Evolutionary conservation across 2,888 invertebrate species (phyloP), one percentile per base, ranked within the genome.

Genomic region (Drosophila imparisetae): DNA sequence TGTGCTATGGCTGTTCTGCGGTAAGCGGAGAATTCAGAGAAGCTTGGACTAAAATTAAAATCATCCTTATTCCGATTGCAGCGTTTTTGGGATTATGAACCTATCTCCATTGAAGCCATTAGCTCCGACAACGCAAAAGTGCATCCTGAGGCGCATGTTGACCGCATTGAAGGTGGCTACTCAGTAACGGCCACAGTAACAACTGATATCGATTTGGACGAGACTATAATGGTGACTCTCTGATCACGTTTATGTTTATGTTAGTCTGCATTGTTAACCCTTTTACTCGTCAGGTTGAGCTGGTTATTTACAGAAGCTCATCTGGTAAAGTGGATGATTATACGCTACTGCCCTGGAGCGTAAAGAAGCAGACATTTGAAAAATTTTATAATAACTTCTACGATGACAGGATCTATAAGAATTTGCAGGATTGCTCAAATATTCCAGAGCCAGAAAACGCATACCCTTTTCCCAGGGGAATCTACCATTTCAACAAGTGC

Each of bases 81-180:
- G 86, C 72, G 80, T 8, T 58, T 53, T 1, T 84, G 86, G 86
- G 76, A 80, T 2, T 85, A 83, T 15, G 78, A 84, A 11, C 62
- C 76, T 0, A 2, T 84, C 1, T 72, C 66, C 4, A 8, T 83
- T 0, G 50, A 36, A 0, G 0, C 10, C n/a, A 10, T 1, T 13
- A 36, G 45, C 7, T 8, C 59, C 13, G 62, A 78, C 18, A 34
- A 50, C 1, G n/a, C 29, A 2, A 29, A 32, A 29, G 0, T 71
- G 0, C 58, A 55, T 0, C 0, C 66, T 0, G 7, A 1, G 0
- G 8, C 52, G 0, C 36, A 38, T 2, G 30, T 83, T 10, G 69
- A 70, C 0, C 55, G 63, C 2, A n/a, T 70, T 2, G 50, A n/a
- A 0, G 42, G 58, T 0, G 73, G 69, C 21, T 75, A 63, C 7